Percentiles rank a stretch among this genome's conserved stretches.
Conservation (phyloP, 2,888 invertebrate species). For the Thecophora atra region DNA sequence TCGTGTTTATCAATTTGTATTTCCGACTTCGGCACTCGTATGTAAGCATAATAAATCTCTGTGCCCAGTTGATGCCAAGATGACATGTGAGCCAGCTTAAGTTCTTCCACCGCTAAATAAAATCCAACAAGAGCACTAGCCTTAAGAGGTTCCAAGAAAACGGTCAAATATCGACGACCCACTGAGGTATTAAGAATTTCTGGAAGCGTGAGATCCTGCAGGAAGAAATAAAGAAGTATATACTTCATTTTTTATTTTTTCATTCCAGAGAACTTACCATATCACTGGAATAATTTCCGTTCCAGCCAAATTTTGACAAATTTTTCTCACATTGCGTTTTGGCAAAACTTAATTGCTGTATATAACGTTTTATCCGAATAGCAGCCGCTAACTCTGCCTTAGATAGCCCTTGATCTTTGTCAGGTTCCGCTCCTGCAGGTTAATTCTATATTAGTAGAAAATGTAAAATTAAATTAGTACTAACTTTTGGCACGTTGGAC, state of each 20-base stretch:
- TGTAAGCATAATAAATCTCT: conserved; percentile 91
- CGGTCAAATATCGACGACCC: conserved; percentile 82
- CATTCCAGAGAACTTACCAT: conserved; percentile 48
- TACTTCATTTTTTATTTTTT: background rate
- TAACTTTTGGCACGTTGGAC: conserved; percentile 83
- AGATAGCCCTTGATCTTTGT: conserved; percentile 68
- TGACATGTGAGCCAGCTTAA: conserved; percentile 78
- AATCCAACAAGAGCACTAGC: conserved; percentile 86
- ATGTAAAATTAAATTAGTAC: background rate
- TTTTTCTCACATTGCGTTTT: conserved; percentile 84
- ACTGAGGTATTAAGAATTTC: conserved; percentile 80
- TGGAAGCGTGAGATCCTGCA: conserved; percentile 76
- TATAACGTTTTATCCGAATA: conserved; percentile 84
- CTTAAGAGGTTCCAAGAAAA: conserved; percentile 83
- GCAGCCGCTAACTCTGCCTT: conserved; percentile 84
- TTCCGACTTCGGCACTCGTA: conserved; percentile 81
- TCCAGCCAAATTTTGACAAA: conserved; percentile 79
- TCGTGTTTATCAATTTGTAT: conserved; percentile 83
- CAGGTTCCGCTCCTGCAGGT: conserved; percentile 58
- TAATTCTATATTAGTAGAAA: background rate
- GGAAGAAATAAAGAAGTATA: conserved; percentile 42
- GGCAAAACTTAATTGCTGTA: conserved; percentile 82
- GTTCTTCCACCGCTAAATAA: conserved; percentile 86
- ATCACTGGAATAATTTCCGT: conserved; percentile 72
- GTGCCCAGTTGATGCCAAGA: conserved; percentile 87